Evolutionary conservation across 2,113 vertebrate species (phyloP), one percentile per base, ranked within the genome.

Genomic region (Ia io): DNA sequence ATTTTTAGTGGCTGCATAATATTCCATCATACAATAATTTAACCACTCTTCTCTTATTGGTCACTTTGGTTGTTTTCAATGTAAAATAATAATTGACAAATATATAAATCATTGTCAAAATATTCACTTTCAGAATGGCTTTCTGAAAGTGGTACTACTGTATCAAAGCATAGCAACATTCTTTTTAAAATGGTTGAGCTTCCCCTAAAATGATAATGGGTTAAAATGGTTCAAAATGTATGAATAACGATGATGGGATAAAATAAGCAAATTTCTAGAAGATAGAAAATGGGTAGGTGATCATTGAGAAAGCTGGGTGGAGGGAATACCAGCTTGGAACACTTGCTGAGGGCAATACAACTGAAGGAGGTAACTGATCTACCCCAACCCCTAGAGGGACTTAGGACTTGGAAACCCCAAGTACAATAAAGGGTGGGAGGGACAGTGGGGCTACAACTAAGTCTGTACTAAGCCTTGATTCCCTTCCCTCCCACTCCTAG

Each of bases 51-150:
- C 13, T 76, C 18, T 42, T 79, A n/a, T 44, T 53, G 70, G 44
- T 53, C 30, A 93, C 40, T 74, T 84, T 17, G 40, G n/a, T 18
- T 92, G 6, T 91, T 89, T 74, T 6, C 51, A 47, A 71, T 51
- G 61, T 94, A 93, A 84, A 67, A n/a, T 67, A 94, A 84, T 79
- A 82, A 91, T 32, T 16, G 53, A 47, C 44, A 78, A 69, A 13
- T 40, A 61, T 14, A 53, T 37, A 89, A 76, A 61, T 47, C 23
- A 82, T 23, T 80, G 78, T 44, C 40, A 65, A 90, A 86, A 49
- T 71, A 90, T 3, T 90, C 18, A 63, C 51, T 40, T 86, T 86
- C 47, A 53, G n/a, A 20, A 51, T 16, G 30, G 49, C 69, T 94
- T 95, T 67, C 71, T 84, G 71, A 79, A 79, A 67, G 63, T 76